phyloP scores from a whole-genome alignment of 1,140 invertebrate species.

The Magallana angulata region DNA sequence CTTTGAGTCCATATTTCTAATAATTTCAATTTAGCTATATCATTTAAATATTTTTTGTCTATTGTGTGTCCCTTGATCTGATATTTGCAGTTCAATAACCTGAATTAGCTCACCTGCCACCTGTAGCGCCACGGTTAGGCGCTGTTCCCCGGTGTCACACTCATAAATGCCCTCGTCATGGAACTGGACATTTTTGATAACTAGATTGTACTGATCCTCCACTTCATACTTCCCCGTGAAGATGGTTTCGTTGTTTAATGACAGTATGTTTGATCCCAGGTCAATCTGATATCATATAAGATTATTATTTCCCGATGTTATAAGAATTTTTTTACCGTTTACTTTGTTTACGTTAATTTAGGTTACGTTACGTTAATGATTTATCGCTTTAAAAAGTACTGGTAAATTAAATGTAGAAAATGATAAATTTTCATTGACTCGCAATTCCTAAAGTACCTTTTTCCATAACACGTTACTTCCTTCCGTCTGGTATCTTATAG shows the following conservation, averaged over 20 bases:
- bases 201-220: neutral
- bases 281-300: neutral
- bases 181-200: conserved; percentile 1
- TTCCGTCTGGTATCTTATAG: neutral
- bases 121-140: neutral
- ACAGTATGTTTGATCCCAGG: conserved; percentile 6
- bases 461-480: conserved; percentile 11
- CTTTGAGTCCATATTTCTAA: too few relatives aligned
- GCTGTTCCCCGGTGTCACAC: conserved; percentile 26
- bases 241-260: conserved; percentile 14
- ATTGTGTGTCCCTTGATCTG: too few relatives aligned
- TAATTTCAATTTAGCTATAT: too few relatives aligned
- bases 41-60: too few relatives aligned
- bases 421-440: neutral
- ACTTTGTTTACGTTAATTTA: too few relatives aligned
- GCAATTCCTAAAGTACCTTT: neutral
- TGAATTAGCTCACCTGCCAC: neutral
- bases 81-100: too few relatives aligned
- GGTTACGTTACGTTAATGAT: too few relatives aligned
- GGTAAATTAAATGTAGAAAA: too few relatives aligned
- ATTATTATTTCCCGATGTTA: too few relatives aligned
- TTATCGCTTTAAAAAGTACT: too few relatives aligned
- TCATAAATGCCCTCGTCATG: conserved; percentile 9
- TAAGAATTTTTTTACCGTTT: too few relatives aligned
- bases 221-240: conserved; percentile 2